Percentiles rank a stretch among this genome's conserved stretches.
Conservation (phyloP, 1,140 invertebrate genomes). For the Ostrea edulis region DNA sequence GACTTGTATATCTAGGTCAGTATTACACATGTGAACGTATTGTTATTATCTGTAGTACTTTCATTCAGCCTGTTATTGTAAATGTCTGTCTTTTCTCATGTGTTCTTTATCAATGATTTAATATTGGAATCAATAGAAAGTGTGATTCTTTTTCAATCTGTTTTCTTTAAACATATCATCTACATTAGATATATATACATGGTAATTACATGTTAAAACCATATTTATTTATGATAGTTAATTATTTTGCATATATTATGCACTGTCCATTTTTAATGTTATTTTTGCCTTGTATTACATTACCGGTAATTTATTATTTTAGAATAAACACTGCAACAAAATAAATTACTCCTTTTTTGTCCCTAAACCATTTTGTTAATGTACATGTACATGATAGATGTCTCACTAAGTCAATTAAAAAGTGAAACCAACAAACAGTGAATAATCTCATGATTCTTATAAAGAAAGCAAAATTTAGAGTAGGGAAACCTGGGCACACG, state of each 20-base stretch:
- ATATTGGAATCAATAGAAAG: not conserved
- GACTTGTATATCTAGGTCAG: too few species aligned
- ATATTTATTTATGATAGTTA: not conserved
- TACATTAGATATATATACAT: not conserved
- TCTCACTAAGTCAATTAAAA: too few species aligned
- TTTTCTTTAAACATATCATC: not conserved
- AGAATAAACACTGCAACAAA: too few species aligned
- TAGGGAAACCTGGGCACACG: too few species aligned
- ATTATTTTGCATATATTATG: constrained; percentile 5
- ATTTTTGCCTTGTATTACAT: not conserved
- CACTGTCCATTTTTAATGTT: not conserved
- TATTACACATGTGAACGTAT: not conserved
- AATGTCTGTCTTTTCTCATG: not conserved
- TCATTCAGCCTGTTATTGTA: not conserved
- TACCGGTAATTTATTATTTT: too few species aligned
- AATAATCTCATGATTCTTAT: too few species aligned
- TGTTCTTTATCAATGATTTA: not conserved
- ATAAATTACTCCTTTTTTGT: too few species aligned
- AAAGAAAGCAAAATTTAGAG: too few species aligned
- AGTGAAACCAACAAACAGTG: too few species aligned
- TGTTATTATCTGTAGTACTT: not conserved
- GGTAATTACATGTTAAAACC: not conserved
- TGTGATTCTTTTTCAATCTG: not conserved
- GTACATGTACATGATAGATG: too few species aligned
- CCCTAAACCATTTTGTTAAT: too few species aligned